These are phyloP conservation scores for Epizoanthus rinbou DNA, from an alignment of 92 coral and sea anemone genomes.

Conservation along the genomic window DNA sequence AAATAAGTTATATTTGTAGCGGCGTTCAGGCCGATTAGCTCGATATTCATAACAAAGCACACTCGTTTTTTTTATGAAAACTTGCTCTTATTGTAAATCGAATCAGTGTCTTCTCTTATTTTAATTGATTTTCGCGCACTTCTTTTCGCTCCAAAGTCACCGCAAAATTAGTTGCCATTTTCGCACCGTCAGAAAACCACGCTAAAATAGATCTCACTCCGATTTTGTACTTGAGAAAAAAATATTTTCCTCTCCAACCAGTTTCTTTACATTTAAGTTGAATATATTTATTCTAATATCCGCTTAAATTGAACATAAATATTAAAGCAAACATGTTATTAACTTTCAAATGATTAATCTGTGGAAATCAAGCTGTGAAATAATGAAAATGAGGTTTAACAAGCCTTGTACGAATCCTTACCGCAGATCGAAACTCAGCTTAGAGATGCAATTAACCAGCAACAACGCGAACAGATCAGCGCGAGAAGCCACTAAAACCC, in stretches of 20 bases:
- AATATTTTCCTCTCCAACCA: conserved; percentile 7
- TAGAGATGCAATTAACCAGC: conserved; percentile 1
- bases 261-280: conserved; percentile 42
- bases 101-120: conserved; percentile 25
- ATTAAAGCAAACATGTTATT: conserved; percentile 91
- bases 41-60: conserved; percentile 24
- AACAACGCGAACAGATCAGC: conserved; percentile 11
- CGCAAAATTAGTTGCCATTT: conserved; percentile 26
- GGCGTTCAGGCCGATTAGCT: not conserved
- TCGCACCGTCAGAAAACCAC: not conserved
- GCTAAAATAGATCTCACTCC: not conserved
- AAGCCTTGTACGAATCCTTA: conserved; percentile 46
- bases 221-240: conserved; percentile 19
- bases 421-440: conserved; percentile 31
- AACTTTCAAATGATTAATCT: conserved; percentile 87
- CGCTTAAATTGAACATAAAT: conserved; percentile 86
- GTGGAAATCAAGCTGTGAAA: conserved; percentile 71
- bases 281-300: conserved; percentile 73
- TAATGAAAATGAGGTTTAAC: conserved; percentile 84
- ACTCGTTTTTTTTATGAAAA: conserved; percentile 13
- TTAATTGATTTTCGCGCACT: conserved; percentile 47
- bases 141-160: not conserved
- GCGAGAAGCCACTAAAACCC: conserved; percentile 1
- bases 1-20: not conserved
- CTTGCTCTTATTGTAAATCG: conserved; percentile 36